Evolutionary conservation across 2,888 invertebrate species (phyloP).

Genomic region (Xestia rhomboidea): DNA sequence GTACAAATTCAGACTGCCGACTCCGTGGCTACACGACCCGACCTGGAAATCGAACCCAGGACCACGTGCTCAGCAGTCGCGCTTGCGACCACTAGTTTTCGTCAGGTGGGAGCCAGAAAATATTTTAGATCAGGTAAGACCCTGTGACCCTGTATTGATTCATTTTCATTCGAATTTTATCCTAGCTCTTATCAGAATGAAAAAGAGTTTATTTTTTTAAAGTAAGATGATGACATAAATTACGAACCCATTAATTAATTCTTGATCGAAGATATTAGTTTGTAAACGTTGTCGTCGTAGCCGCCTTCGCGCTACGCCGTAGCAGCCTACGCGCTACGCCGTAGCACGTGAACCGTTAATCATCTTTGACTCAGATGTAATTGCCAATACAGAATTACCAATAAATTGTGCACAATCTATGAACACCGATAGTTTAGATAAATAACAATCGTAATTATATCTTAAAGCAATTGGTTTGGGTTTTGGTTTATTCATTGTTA

Average conservation of each 20-base stretch:
- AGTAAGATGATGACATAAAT: not conserved
- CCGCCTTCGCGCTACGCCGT: conserved; percentile 39
- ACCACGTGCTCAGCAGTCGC: not conserved
- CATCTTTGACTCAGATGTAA: conserved; percentile 41
- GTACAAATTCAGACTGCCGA: too few species aligned
- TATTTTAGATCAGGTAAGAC: too few species aligned
- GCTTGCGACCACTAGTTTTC: not conserved
- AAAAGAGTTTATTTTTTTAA: not conserved
- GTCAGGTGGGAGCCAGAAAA: too few species aligned
- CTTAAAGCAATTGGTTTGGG: not conserved
- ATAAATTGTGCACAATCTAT: conserved; percentile 49
- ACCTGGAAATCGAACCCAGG: not conserved
- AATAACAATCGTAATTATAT: conserved; percentile 22
- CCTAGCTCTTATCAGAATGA: not conserved
- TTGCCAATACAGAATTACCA: conserved; percentile 39
- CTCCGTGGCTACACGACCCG: too few species aligned
- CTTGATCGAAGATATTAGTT: conserved; percentile 6
- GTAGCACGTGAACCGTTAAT: conserved; percentile 52
- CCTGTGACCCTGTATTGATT: too few species aligned
- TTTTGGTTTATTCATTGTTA: not conserved
- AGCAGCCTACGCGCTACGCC: conserved; percentile 43
- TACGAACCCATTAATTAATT: not conserved
- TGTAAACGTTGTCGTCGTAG: conserved; percentile 19
- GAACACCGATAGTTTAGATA: conserved; percentile 37
- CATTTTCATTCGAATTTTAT: not conserved